Conservation (phyloP, 2,113 vertebrate species). For the Castor canadensis region DNA sequence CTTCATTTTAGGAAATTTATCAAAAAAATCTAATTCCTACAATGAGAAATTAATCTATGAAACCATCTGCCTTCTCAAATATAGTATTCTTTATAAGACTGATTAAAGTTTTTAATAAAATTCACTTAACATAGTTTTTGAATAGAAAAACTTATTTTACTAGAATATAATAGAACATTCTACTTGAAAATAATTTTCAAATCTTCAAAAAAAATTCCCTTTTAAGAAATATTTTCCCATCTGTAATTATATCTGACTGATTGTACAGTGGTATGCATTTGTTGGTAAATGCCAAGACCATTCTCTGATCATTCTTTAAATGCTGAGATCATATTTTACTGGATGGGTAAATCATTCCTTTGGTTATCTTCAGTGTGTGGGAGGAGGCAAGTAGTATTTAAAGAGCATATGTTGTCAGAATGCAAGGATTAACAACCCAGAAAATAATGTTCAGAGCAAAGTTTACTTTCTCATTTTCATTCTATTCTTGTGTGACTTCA, state of each 20-base stretch:
- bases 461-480: conserved; percentile 13
- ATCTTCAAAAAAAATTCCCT: neutral
- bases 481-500: neutral
- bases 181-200: neutral
- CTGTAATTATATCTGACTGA: neutral
- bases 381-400: neutral
- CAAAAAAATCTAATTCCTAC: neutral
- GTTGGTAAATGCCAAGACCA: neutral
- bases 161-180: neutral
- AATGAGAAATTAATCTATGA: too few relatives aligned
- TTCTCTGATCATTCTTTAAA: neutral
- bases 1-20: neutral
- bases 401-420: neutral
- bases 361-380: rapidly evolving
- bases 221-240: neutral
- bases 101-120: neutral
- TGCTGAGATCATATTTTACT: neutral
- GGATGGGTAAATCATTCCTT: neutral
- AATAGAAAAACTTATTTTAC: neutral
- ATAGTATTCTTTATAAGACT: neutral
- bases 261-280: neutral
- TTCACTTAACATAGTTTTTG: neutral
- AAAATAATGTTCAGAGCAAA: neutral
- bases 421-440: neutral
- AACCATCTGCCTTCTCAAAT: too few relatives aligned